Evolutionary conservation across 2,888 invertebrate species (phyloP).

Genomic region (Pyralis farinalis): DNA sequence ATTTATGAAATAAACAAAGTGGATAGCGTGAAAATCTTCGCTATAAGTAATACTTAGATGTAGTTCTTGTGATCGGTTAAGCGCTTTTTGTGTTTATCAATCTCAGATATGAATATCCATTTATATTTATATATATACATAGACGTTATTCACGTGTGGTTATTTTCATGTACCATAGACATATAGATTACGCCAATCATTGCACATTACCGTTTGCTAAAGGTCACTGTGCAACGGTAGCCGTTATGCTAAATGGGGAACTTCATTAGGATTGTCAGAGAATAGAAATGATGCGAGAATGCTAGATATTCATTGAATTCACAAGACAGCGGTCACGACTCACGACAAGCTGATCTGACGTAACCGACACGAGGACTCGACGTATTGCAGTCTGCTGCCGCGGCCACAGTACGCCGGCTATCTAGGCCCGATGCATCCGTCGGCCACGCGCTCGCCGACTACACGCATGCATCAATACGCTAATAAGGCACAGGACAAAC

Average conservation of each 20-base stretch:
- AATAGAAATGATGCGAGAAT: constrained; percentile 10
- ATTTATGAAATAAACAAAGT: too few species aligned
- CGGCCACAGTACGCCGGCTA: constrained; percentile 58
- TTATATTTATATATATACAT: too few species aligned
- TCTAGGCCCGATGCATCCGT: constrained; percentile 64
- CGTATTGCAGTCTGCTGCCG: constrained; percentile 12
- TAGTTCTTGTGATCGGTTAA: too few species aligned
- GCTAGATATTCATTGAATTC: constrained; percentile 14
- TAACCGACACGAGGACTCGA: constrained; percentile 42
- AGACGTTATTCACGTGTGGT: too few species aligned
- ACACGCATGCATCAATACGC: constrained; percentile 11
- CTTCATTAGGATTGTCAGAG: constrained; percentile 9
- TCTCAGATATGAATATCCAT: too few species aligned
- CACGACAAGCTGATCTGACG: constrained; percentile 41
- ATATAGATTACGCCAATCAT: constrained; percentile 7
- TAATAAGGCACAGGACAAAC: constrained; percentile 5
- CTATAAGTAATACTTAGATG: too few species aligned
- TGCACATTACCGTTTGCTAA: constrained; percentile 3
- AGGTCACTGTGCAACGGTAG: constrained; percentile 8
- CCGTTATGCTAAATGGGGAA: constrained; percentile 6
- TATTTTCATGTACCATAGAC: not conserved
- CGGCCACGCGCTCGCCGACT: constrained; percentile 19
- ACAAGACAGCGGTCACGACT: constrained; percentile 14
- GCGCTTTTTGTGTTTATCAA: too few species aligned
- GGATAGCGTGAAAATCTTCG: too few species aligned